Conservation (phyloP, 2,797 vertebrate species). For the Diceros bicornis region DNA sequence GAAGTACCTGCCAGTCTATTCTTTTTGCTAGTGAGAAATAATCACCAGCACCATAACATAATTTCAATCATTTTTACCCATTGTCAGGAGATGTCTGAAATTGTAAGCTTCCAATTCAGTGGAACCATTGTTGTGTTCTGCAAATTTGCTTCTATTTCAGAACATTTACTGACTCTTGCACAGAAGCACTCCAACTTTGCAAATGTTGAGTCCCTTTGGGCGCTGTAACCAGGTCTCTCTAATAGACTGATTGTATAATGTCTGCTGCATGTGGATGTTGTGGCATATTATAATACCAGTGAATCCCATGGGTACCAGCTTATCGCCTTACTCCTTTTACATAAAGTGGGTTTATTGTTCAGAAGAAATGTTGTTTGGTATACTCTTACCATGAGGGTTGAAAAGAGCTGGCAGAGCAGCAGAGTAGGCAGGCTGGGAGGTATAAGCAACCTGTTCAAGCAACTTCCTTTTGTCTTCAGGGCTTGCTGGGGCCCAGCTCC, state of each 20-base stretch:
- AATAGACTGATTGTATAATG: neutral
- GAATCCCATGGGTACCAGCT: neutral
- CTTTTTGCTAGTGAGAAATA: neutral
- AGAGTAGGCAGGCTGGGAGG: neutral
- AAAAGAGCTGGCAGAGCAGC: neutral
- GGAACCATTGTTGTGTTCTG: neutral
- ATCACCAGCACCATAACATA: neutral
- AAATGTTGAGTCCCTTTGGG: neutral
- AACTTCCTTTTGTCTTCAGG: neutral
- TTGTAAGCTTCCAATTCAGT: neutral
- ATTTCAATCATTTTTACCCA: neutral
- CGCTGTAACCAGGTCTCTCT: neutral
- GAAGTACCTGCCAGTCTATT: neutral
- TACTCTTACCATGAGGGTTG: neutral
- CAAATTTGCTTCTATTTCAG: neutral
- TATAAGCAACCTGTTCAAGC: no score
- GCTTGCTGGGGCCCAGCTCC: neutral
- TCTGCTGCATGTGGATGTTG: neutral
- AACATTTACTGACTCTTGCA: rapidly evolving
- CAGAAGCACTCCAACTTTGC: neutral
- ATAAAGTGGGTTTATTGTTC: neutral
- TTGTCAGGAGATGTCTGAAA: neutral
- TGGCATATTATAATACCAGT: neutral
- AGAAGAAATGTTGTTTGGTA: neutral
- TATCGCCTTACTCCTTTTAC: neutral